Base-by-base conservation (phyloP, 2,888 invertebrate genomes). In the Drepanosiphum platanoidis region DNA sequence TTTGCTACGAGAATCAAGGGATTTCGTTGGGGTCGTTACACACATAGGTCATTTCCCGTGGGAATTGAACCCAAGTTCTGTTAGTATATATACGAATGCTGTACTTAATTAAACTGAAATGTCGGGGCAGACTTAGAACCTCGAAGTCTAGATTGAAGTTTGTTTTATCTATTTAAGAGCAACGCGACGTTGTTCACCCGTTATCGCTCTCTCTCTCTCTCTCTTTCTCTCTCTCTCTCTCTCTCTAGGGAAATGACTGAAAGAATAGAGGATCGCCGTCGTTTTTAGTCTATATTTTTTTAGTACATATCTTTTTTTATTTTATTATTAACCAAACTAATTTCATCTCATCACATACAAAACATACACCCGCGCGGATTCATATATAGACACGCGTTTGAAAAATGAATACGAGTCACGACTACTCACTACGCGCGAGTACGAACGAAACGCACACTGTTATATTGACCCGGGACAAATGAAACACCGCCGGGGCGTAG, bases 111-210 rank as follows among this genome's bases (percentile, higher is more conserved):
- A 82, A 82, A 64, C 58, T 46, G 32, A 82, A 82, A 72, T 42
- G 30, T 72, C 32, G 42, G 15, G 32, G 30, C 39, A 18, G 72
- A 72, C 61, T 82, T 64, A 66, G 72, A 46, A 42, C 32, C 30
- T 27, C n/a, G 52, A 71, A 70, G 71, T 72, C 27, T 32, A 74
- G 74, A 83, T 83, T 83, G 83, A 83, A 83, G 75, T 83, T 83
- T 74, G 61, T 74, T 83, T 72, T 72, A 83, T 83, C 64, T 83
- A 66, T 83, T 74, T 66, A 42, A 13, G 58, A 46, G 27, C 74
- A 52, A 66, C 58, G 27, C 42, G 66, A 52, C 83, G 74, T 64
- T 46, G 46, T 42, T 66, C 46, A 30, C 32, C 66, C 42, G 4
- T 32, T 74, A 32, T 30, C 36, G 8, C 74, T 36, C 18, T 83